phyloP scores from a whole-genome alignment of 2,113 vertebrate genomes.

The Condylura cristata region DNA sequence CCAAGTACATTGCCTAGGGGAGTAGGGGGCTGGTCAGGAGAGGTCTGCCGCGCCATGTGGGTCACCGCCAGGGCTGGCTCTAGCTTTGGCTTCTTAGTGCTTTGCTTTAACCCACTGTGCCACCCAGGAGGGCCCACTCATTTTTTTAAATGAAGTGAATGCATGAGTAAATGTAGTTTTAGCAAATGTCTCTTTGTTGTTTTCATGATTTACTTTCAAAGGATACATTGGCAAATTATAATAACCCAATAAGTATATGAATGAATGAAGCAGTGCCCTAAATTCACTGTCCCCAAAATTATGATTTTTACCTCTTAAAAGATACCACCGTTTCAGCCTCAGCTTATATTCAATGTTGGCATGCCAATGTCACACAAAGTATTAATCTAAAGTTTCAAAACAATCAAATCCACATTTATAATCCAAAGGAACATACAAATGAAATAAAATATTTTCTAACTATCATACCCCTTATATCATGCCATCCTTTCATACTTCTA shows the following conservation, averaged over 20 bases:
- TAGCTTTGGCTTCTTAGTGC: no score
- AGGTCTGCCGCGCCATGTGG: no score
- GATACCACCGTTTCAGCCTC: background rate
- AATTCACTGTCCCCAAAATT: background rate
- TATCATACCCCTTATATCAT: background rate
- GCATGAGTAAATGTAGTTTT: background rate
- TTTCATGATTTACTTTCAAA: background rate
- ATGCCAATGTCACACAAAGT: background rate
- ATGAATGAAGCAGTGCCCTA: background rate
- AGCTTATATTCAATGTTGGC: background rate
- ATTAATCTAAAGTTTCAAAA: background rate
- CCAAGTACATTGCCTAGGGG: no score
- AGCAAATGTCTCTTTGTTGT: background rate
- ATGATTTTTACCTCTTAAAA: background rate
- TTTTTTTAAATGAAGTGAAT: background rate
- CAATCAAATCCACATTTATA: background rate
- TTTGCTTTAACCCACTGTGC: no score
- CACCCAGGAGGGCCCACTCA: no score
- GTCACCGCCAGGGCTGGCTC: no score
- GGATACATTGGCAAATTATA: background rate
- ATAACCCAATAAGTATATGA: background rate
- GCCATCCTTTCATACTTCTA: background rate
- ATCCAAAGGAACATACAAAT: background rate
- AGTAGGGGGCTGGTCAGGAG: no score
- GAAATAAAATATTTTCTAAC: background rate